Evolutionary conservation across 1,140 invertebrate species (phyloP), one percentile per base, ranked within the genome.

Genomic region (Asbolus verrucosus): DNA sequence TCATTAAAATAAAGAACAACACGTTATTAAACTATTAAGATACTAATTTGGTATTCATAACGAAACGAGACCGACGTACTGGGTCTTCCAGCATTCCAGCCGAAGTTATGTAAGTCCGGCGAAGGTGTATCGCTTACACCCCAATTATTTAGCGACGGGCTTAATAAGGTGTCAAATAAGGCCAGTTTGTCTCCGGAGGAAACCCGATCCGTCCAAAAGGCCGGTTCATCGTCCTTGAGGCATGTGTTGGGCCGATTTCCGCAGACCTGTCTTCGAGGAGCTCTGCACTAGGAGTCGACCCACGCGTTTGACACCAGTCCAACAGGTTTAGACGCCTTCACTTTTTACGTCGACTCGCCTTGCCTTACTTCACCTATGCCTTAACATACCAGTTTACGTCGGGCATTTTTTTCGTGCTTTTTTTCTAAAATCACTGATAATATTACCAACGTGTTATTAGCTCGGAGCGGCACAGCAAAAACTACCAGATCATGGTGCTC

Each of bases 241-340:
- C 38, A 70, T 70, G 60, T 70, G 41, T 50, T 65, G 39, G 62
- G 36, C 65, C 63, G 69, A 71, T 71, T 71, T 71, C 69, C 69
- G 65, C 69, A 62, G 69, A 71, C 62, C 62, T 70, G 69, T 70
- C 62, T 66, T 36, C 46, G 15, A 31, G 39, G 21, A 38, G 38
- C 54, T 63, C 41, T 54, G 67, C 74, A 74, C 76, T 76, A 76
- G 76, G 75, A 77, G 74, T 76, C 75, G 71, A 68, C 77, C 77
- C 77, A 78, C 77, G 77, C 77, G 73, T 69, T 71, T 77, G 71
- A 78, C 77, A 77, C 77, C 75, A 72, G 77, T 78, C 73, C 74
- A 78, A 78, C 77, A 78, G 77, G 77, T 78, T 78, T 78, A 67
- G 71, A 78, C 77, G 75, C 77, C 77, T 78, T 78, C 76, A 77